Evolutionary conservation across 2,797 vertebrate species (phyloP).

Genomic region (Chloroceryle amazona): DNA sequence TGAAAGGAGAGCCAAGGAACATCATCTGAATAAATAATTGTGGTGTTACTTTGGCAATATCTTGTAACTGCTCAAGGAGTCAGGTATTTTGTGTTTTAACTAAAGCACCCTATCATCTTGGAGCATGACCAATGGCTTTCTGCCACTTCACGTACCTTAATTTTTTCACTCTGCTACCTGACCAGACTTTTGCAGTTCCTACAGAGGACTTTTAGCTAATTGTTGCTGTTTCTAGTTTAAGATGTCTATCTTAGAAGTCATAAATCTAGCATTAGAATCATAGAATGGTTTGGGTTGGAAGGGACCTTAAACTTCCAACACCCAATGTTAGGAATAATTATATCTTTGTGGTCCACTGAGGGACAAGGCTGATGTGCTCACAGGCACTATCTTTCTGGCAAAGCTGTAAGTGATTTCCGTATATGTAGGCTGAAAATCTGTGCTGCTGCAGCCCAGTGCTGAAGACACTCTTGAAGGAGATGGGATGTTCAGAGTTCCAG

Average conservation of each 20-base stretch:
- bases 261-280: neutral
- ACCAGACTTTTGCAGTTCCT: neutral
- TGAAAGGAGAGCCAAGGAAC: constrained; percentile 55
- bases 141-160: neutral
- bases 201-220: neutral
- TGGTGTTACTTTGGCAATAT: constrained; percentile 64
- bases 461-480: neutral
- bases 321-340: neutral
- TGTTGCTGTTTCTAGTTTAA: neutral
- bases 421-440: neutral
- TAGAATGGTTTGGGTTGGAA: neutral
- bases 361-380: neutral
- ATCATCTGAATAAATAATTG: constrained; percentile 70
- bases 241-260: neutral
- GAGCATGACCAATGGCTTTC: neutral
- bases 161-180: neutral
- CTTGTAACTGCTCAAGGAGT: neutral
- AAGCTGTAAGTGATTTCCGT: neutral
- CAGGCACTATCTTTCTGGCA: neutral
- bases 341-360: neutral
- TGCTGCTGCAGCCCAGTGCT: neutral
- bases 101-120: neutral
- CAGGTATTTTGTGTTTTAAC: constrained; percentile 52
- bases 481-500: neutral
- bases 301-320: neutral